These are phyloP conservation scores for Drosophila kanapiae DNA, from an alignment of 1,140 invertebrate genomes.

Conservation along the genomic window DNA sequence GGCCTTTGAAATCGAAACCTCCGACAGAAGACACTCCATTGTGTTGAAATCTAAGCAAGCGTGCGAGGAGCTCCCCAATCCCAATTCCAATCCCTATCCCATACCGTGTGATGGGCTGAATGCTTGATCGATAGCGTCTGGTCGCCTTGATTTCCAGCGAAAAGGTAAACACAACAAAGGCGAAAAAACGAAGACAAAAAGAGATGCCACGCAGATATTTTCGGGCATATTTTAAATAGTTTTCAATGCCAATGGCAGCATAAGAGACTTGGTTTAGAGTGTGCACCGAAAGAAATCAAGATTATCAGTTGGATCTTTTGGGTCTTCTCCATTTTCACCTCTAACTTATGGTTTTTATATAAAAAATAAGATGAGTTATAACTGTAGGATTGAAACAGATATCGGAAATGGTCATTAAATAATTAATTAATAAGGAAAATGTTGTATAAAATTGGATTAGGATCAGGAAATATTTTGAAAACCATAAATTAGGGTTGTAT, in stretches of 20 bases:
- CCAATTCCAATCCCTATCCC: conserved; percentile 18
- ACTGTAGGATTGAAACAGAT: background rate
- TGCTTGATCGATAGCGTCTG: conserved; percentile 76
- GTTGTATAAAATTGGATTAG: background rate
- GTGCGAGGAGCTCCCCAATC: conserved; percentile 35
- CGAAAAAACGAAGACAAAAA: conserved; percentile 58
- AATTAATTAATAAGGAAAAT: background rate
- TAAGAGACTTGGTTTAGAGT: conserved; percentile 18
- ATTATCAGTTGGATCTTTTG: conserved; percentile 7
- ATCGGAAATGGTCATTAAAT: background rate
- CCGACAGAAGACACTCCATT: conserved; percentile 55
- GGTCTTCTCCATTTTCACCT: conserved; percentile 1
- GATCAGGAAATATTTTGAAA: too few species aligned
- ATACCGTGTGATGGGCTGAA: conserved; percentile 54
- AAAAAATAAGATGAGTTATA: background rate
- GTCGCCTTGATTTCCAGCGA: conserved; percentile 59
- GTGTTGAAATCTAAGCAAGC: conserved; percentile 76
- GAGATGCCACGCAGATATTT: conserved; percentile 69
- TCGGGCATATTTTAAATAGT: conserved; percentile 72
- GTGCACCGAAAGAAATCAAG: conserved; percentile 26
- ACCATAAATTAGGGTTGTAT: background rate
- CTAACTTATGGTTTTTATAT: background rate
- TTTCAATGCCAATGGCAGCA: conserved; percentile 71
- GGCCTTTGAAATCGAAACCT: conserved; percentile 78
- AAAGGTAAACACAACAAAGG: conserved; percentile 50